Percentiles rank a stretch among this genome's conserved stretches.
phyloP scores from a whole-genome alignment of 2,113 vertebrate genomes.

The Martes martes region DNA sequence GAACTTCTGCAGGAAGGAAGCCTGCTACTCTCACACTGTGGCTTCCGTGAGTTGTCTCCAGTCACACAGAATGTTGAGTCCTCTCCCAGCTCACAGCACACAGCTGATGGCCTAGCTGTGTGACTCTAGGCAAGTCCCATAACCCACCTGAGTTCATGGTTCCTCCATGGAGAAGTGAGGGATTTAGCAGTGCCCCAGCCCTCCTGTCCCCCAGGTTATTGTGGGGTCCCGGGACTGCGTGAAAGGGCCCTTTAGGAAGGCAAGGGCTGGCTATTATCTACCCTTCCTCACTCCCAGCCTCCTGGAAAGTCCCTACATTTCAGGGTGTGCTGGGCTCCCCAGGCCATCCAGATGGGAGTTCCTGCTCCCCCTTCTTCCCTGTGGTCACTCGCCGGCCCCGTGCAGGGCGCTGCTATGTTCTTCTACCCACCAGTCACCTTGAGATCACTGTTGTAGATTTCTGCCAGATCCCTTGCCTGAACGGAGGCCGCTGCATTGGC shows the following conservation, averaged over 20 bases:
- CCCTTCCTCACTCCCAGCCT: background rate
- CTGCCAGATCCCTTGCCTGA: constrained; percentile 95
- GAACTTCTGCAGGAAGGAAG: background rate
- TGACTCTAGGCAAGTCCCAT: background rate
- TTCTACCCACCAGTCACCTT: background rate
- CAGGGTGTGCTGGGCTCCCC: background rate
- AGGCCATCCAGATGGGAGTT: background rate
- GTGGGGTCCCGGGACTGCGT: background rate
- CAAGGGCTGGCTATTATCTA: background rate
- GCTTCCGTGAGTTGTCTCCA: background rate
- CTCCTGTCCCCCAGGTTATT: background rate
- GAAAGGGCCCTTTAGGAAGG: background rate
- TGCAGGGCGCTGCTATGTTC: background rate
- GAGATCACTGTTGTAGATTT: constrained; percentile 85
- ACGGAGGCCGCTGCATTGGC: constrained; percentile 94
- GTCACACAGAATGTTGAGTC: background rate
- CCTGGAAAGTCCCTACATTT: background rate
- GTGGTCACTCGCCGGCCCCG: background rate
- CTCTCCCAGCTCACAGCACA: background rate
- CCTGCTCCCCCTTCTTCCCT: background rate
- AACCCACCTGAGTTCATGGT: background rate
- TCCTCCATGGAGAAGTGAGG: background rate
- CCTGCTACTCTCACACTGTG: background rate
- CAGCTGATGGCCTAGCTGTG: background rate
- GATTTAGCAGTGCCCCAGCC: background rate